phyloP scores from a whole-genome alignment of 92 coral and sea anemone genomes.

The Porites evermanni region DNA sequence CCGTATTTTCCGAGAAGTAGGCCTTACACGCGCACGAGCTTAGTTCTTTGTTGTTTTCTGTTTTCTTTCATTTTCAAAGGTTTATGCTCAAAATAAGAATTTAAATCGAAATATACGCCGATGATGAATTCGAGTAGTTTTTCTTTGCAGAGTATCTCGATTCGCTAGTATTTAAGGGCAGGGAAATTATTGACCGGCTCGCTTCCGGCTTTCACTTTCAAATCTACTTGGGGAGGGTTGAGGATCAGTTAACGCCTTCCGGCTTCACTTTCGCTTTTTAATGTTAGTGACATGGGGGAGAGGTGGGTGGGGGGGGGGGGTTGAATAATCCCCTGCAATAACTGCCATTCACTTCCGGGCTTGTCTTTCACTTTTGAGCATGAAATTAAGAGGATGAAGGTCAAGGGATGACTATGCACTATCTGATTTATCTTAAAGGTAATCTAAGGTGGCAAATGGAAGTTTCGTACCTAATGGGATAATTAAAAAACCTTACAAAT shows the following conservation, averaged over 20 bases:
- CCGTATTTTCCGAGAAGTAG: neutral
- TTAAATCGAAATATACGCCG: neutral
- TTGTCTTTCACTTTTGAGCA: neutral
- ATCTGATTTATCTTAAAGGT: neutral
- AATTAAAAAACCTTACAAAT: no score
- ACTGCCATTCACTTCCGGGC: neutral
- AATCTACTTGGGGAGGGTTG: neutral
- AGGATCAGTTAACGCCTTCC: neutral
- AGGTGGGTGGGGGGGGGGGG: neutral
- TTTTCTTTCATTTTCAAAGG: neutral
- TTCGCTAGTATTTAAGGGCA: neutral
- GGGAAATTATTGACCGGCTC: neutral
- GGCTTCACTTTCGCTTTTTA: neutral
- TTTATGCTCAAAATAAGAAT: neutral
- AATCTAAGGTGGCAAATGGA: neutral
- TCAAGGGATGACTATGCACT: neutral
- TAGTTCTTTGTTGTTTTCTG: neutral
- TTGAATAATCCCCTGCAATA: no score
- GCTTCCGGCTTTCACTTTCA: constrained; percentile 26
- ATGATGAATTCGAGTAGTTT: neutral
- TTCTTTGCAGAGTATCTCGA: neutral
- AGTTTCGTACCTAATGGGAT: neutral
- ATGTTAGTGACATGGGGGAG: neutral
- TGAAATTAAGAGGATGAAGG: neutral
- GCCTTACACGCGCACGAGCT: no score